Evolutionary conservation across 2,888 invertebrate genomes (phyloP).

Genomic region (Agrochola circellaris): DNA sequence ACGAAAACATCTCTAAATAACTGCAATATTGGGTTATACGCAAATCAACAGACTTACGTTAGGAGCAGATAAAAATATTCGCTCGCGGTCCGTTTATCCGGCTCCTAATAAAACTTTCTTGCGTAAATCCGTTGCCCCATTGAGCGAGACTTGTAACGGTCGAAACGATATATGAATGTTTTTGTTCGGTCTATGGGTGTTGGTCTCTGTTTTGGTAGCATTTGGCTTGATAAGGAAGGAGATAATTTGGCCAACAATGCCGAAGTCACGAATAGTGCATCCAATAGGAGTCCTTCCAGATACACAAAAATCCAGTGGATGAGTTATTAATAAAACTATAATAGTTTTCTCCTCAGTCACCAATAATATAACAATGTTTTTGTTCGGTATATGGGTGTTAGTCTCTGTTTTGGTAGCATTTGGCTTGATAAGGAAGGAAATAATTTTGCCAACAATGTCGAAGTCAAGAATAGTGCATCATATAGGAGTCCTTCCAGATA

Average conservation of each 20-base stretch:
- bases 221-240: background rate
- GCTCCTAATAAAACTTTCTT: conserved; percentile 76
- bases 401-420: conserved; percentile 4
- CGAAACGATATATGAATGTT: conserved; percentile 51
- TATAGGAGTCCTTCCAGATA: too few species aligned
- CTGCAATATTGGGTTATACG: conserved; percentile 41
- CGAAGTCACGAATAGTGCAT: background rate
- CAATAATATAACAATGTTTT: conserved; percentile 51
- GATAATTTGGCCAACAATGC: background rate
- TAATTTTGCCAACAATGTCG: background rate
- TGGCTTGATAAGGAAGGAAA: background rate
- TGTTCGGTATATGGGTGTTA: conserved; percentile 12
- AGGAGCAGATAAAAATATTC: conserved; percentile 61
- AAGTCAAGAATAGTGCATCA: background rate
- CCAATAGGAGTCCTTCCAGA: too few species aligned
- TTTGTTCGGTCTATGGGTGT: conserved; percentile 33
- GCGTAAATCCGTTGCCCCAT: conserved; percentile 74
- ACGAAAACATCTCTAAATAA: conserved; percentile 26
- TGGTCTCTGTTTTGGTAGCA: conserved; percentile 1
- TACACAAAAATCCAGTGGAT: too few species aligned
- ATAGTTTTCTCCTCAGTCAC: too few species aligned
- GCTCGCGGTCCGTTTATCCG: conserved; percentile 68
- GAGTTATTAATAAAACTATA: too few species aligned
- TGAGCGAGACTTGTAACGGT: conserved; percentile 64
- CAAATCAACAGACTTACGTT: conserved; percentile 61